Conservation (phyloP, 1,140 invertebrate species). For the Phocides pigmalion region DNA sequence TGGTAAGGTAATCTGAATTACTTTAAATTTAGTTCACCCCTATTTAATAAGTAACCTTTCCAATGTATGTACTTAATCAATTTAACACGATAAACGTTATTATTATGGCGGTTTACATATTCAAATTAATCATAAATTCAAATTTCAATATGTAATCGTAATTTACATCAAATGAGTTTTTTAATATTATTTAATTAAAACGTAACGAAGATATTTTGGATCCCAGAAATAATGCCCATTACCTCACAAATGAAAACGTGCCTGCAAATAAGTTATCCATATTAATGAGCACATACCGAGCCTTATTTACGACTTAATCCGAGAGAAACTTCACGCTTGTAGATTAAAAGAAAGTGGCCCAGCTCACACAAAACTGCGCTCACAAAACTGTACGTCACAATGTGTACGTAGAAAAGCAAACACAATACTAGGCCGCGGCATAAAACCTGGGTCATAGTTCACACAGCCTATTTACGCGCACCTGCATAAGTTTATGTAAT, state of each 20-base stretch:
- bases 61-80: no score
- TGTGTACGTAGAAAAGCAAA: slow-evolving; percentile 3
- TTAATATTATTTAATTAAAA: no score
- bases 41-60: no score
- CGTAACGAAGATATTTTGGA: background rate
- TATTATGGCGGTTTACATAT: no score
- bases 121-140: no score
- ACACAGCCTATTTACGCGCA: slow-evolving; percentile 29
- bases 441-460: slow-evolving; percentile 46
- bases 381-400: background rate
- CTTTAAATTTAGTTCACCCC: no score
- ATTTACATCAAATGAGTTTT: no score
- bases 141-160: no score
- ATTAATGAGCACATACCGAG: slow-evolving; percentile 16
- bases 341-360: slow-evolving; percentile 27
- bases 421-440: slow-evolving; percentile 26
- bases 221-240: background rate
- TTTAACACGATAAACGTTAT: no score
- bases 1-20: no score
- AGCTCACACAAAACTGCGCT: slow-evolving; percentile 3
- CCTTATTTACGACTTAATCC: slow-evolving; percentile 16
- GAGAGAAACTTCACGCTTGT: slow-evolving; percentile 24
- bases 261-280: slow-evolving; percentile 12
- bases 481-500: slow-evolving; percentile 31
- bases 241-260: slow-evolving; percentile 7